phyloP scores from a whole-genome alignment of 1,140 invertebrate species.

The Tribolium madens region DNA sequence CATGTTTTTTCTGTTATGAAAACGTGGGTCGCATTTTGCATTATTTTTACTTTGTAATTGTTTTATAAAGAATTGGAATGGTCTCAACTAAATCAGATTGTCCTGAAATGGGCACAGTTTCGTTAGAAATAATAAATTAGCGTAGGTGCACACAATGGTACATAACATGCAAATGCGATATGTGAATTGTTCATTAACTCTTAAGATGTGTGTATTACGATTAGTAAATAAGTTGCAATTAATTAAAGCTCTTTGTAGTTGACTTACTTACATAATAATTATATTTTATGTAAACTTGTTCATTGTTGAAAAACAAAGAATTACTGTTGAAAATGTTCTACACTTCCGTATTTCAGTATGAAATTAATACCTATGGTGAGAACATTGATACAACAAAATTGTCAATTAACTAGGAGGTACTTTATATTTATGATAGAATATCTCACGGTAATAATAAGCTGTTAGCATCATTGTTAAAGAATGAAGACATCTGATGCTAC shows the following conservation, averaged over 20 bases:
- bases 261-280: neutral
- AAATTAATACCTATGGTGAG: conserved; percentile 13
- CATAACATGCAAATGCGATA: neutral
- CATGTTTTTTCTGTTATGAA: too few relatives aligned
- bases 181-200: conserved; percentile 19
- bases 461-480: neutral
- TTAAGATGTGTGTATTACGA: neutral
- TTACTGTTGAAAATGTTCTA: conserved; percentile 2
- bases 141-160: conserved; percentile 3
- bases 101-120: neutral
- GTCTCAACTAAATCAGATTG: neutral
- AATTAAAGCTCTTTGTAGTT: conserved; percentile 26
- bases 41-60: too few relatives aligned
- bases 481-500: neutral
- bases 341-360: conserved; percentile 12
- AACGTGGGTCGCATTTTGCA: too few relatives aligned
- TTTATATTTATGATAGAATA: neutral
- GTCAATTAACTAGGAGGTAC: neutral
- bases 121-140: neutral
- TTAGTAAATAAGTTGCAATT: conserved; percentile 18
- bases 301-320: conserved; percentile 30
- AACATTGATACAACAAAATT: conserved; percentile 26
- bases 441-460: neutral
- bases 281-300: conserved; percentile 5
- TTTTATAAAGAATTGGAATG: neutral